Evolutionary conservation across 2,113 vertebrate species (phyloP), one percentile per base, ranked within the genome.

Genomic region (Lasiurus borealis): DNA sequence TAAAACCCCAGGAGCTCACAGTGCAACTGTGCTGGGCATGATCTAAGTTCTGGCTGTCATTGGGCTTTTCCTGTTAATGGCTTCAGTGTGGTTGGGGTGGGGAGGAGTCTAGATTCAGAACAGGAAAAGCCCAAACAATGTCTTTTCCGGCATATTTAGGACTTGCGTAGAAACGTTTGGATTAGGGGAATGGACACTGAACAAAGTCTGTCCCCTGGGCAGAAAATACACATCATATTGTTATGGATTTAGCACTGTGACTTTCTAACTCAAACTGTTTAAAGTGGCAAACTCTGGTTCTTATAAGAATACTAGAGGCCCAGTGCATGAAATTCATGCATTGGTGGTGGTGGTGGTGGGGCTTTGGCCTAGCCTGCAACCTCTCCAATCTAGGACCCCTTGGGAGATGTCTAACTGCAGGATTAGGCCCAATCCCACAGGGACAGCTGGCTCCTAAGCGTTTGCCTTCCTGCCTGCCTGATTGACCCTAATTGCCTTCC

Each of bases 21-120:
- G 40, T 91, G 57, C 91, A 91, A 40, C 64, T 54, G 7, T 76
- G 31, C 52, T 31, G 40, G 73, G 57, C 7, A 69, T 10, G 46
- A 77, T 81, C 88, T 95, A 87, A 48, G 73, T 52, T 64, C 36
- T 87, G 72, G 21, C 73, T 75, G 40, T 90, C 95, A 87, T 7
- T 92, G 81, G 81, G 46, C n/a, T 71, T 93, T 96, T 92, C 36
- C 27, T 83, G 9, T 77, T 48, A 71, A 3, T 90, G 48, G 14
- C 48, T 88, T 88, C 23, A 29, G 16, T 72, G 18, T 34, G 29
- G 29, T 31, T 12, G 5, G 18, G 2, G 31, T 50, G 11, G 3
- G 6, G n/a, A 21, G 40, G 1, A 66, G 13, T 80, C 59, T 44
- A 31, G 29, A 87, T 23, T 46, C 19, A 50, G 48, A 94, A 14